These are phyloP conservation scores for Apomyelois bistriatella DNA, from an alignment of 2,888 invertebrate species.

Conservation along the genomic window DNA sequence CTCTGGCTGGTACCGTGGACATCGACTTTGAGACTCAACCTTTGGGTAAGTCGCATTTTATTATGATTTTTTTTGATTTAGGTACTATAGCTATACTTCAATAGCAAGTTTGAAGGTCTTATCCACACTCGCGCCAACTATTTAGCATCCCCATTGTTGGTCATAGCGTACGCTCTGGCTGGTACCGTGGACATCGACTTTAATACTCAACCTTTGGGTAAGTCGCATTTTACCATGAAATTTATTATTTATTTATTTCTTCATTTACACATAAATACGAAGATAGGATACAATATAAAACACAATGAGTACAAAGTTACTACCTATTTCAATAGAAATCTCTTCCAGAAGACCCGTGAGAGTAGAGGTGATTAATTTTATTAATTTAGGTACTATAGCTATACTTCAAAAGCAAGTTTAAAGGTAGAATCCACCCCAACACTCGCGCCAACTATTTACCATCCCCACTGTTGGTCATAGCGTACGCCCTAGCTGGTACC, in stretches of 20 bases:
- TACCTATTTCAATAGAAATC: too few species aligned
- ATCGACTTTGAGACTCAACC: constrained; percentile 97
- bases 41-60: constrained; percentile 74
- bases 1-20: constrained; percentile 95
- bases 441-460: constrained; percentile 98
- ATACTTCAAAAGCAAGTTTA: constrained; percentile 95
- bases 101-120: neutral
- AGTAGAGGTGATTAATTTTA: too few species aligned
- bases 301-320: too few species aligned
- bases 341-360: too few species aligned
- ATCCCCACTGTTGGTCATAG: constrained; percentile 97
- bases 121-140: neutral
- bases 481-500: constrained; percentile 97
- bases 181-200: neutral
- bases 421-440: constrained; percentile 98
- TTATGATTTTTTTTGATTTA: too few species aligned
- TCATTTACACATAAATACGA: too few species aligned
- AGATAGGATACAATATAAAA: too few species aligned
- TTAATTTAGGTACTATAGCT: too few species aligned
- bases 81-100: too few species aligned
- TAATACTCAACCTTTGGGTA: neutral
- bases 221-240: neutral
- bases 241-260: too few species aligned
- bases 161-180: too few species aligned
- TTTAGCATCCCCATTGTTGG: too few species aligned